Percentiles rank a stretch among this genome's conserved stretches.
Conservation (phyloP, 1,140 invertebrate genomes). For the Drosophila albomicans region DNA sequence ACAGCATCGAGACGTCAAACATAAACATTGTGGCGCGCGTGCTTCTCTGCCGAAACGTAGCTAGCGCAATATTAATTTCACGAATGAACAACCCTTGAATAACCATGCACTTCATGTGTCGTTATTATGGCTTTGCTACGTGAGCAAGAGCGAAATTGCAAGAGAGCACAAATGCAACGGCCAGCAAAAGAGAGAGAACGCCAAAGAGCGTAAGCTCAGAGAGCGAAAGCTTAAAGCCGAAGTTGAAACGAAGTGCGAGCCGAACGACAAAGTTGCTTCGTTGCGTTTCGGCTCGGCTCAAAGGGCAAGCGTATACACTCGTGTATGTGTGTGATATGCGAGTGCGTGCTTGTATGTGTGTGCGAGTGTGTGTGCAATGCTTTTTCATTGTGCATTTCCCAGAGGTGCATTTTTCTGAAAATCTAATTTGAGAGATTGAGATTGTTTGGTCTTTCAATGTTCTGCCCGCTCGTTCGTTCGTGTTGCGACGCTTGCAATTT, state of each 20-base stretch:
- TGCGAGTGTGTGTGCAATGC: conserved; percentile 48
- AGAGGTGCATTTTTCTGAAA: conserved; percentile 84
- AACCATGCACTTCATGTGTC: conserved; percentile 80
- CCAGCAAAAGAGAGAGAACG: background rate
- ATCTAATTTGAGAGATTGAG: conserved; percentile 85
- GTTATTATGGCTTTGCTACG: conserved; percentile 68
- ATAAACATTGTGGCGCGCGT: conserved; percentile 80
- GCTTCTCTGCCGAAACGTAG: conserved; percentile 57
- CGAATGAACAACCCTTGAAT: conserved; percentile 84
- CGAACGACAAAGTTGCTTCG: conserved; percentile 13
- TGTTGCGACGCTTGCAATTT: conserved; percentile 80
- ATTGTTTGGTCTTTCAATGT: conserved; percentile 84
- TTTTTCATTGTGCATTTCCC: conserved; percentile 84
- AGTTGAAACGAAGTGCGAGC: background rate
- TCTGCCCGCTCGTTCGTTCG: conserved; percentile 68
- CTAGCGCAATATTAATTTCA: conserved; percentile 84
- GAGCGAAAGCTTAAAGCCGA: conserved; percentile 18
- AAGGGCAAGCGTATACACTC: background rate
- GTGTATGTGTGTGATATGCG: conserved; percentile 37
- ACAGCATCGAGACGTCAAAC: conserved; percentile 53
- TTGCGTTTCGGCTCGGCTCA: background rate
- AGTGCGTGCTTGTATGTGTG: conserved; percentile 13
- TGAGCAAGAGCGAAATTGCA: conserved; percentile 40
- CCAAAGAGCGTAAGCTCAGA: conserved; percentile 23
- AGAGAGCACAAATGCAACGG: conserved; percentile 16